These are phyloP conservation scores for Rhegmatorhina hoffmannsi DNA, from an alignment of 2,113 vertebrate species.

Conservation along the genomic window DNA sequence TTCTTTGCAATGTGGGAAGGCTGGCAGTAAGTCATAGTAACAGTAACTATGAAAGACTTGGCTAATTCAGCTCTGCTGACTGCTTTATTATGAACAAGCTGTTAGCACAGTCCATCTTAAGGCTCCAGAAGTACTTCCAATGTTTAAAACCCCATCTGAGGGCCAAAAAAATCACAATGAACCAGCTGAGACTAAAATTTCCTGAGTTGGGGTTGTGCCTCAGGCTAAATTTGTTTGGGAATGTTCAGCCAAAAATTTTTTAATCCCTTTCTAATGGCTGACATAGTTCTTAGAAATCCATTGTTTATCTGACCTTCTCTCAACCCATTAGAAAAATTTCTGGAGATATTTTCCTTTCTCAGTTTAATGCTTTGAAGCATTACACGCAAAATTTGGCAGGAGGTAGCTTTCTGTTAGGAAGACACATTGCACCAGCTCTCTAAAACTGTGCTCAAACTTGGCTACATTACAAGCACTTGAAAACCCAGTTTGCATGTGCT, in stretches of 20 bases:
- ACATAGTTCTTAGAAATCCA: neutral
- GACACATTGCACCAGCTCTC: constrained; percentile 55
- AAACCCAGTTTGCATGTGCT: neutral
- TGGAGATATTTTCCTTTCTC: constrained; percentile 19
- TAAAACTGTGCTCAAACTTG: constrained; percentile 59
- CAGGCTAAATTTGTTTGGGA: constrained; percentile 13
- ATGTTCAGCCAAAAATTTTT: neutral
- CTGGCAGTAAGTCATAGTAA: constrained; percentile 60
- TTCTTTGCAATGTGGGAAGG: constrained; percentile 51
- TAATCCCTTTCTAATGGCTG: constrained; percentile 14
- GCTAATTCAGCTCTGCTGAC: constrained; percentile 43
- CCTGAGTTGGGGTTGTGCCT: neutral
- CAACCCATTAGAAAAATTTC: neutral
- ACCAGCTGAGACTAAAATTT: neutral
- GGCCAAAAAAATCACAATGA: constrained; percentile 31
- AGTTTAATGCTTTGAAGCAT: constrained; percentile 29
- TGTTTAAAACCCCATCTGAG: neutral
- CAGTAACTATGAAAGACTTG: constrained; percentile 59
- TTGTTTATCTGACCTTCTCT: constrained; percentile 43
- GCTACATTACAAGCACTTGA: neutral
- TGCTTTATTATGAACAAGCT: constrained; percentile 45
- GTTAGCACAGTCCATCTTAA: constrained; percentile 45
- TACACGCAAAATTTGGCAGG: neutral
- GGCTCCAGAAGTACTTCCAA: neutral
- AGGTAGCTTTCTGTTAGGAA: constrained; percentile 51